Base-by-base conservation (phyloP, 2,888 invertebrate genomes). In the Horisme vitalbata region DNA sequence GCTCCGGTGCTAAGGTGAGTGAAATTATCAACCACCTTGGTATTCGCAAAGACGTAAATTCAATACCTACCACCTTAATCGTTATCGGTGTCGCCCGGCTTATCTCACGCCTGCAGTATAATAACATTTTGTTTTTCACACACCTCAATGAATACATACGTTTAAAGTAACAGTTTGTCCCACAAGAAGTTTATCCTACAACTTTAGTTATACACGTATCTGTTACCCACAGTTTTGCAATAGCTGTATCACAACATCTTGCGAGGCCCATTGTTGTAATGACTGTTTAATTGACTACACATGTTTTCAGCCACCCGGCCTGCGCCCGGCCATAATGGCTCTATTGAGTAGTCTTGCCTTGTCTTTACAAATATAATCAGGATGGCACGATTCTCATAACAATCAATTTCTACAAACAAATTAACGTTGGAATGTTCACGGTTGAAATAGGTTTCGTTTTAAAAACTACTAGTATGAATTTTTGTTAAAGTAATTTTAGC, bases 1-100 rank as follows among this genome's bases (percentile, higher is more conserved):
- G 85, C 74, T 76, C 81, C 71, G 73, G 78, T 78, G 69, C 83
- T 83, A 82, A 89, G 88, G 88, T 88, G 76, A 86, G 84, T 65
- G 62, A 71, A 68, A 68, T 68, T 57, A 65, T 59, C 59, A 49
- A 68, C 70, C 61, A 66, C 63, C 56, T 63, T 59, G 45, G 54
- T 57, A 61, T 65, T 65, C 59, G 57, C 63, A 52, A 61, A 57
- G 45, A 55, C 50, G 45, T 49, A 58, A 65, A 60, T 53, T 58
- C 52, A 51, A 51, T 64, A 63, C n/a, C n/a, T n/a, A n/a, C n/a
- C n/a, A n/a, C n/a, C n/a, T 65, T 62, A 61, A 59, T 59, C 46
- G 58, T 76, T 79, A 76, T 79, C 72, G 67, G 50, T 60, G 57
- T 62, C 66, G 66, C 66, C 41, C 49, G 56, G 63, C 71, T 82